These are phyloP conservation scores for Caenorhabditis angaria DNA, from an alignment of 2,888 invertebrate genomes.

Conservation along the genomic window DNA sequence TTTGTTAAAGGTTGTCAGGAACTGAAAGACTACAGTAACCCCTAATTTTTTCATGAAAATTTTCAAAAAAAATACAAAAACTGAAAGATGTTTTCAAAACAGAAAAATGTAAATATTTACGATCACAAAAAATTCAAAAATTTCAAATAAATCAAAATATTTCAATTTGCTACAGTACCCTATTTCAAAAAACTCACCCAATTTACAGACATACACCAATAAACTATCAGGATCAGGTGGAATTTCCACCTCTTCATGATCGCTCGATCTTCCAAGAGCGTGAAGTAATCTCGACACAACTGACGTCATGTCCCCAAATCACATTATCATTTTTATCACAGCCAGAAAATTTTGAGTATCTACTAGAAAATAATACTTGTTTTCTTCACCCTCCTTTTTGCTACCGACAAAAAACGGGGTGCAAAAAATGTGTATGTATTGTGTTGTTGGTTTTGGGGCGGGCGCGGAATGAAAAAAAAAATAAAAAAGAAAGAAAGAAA, in stretches of 20 bases:
- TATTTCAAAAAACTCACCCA: constrained; percentile 44
- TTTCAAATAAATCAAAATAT: background rate
- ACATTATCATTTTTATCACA: background rate
- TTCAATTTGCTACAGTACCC: background rate
- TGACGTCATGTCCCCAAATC: constrained; percentile 39
- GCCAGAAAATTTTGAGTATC: background rate
- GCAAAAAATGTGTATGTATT: background rate
- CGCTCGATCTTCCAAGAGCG: constrained; percentile 48
- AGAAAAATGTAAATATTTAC: background rate
- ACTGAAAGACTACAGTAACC: too few species aligned
- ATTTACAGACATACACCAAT: constrained; percentile 52
- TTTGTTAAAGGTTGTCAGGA: too few species aligned
- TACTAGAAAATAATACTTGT: too few species aligned
- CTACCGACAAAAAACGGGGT: background rate
- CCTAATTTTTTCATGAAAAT: too few species aligned
- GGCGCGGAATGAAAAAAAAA: background rate
- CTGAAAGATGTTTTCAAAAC: too few species aligned
- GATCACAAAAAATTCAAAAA: background rate
- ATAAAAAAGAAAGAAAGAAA: constrained; percentile 1
- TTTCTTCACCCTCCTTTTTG: too few species aligned
- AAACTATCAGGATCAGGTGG: constrained; percentile 53
- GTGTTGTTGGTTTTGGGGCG: constrained; percentile 2
- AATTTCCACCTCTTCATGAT: constrained; percentile 42
- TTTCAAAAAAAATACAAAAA: too few species aligned
- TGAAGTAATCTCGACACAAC: constrained; percentile 58